Evolutionary conservation across 2,797 vertebrate species (phyloP).

Genomic region (Malurus splendens): DNA sequence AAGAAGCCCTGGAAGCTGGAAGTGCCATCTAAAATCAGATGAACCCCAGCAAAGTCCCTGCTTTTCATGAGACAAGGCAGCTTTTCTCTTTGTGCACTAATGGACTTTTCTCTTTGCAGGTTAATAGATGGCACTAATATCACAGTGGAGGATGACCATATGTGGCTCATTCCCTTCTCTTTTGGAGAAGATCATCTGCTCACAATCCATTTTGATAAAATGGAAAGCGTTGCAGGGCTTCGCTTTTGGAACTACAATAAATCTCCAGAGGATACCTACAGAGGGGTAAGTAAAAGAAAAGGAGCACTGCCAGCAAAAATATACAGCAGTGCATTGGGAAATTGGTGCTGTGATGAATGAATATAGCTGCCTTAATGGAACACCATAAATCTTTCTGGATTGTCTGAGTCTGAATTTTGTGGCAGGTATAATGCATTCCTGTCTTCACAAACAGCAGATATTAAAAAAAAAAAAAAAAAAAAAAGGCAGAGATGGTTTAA

Average conservation of each 20-base stretch:
- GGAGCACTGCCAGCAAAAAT: conserved; percentile 57
- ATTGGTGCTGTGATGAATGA: conserved; percentile 66
- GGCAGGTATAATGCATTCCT: conserved; percentile 29
- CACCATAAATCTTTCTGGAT: conserved; percentile 68
- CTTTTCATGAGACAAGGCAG: not conserved
- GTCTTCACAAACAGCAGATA: conserved; percentile 39
- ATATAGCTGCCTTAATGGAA: conserved; percentile 57
- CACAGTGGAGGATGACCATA: conserved; percentile 88
- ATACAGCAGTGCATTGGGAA: conserved; percentile 54
- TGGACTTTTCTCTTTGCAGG: conserved; percentile 68
- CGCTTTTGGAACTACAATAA: conserved; percentile 99
- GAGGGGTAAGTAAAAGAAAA: conserved; percentile 85
- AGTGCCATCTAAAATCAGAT: not conserved
- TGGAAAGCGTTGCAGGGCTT: conserved; percentile 84
- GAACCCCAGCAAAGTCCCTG: not conserved
- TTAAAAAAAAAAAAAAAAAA: not conserved
- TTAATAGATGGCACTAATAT: conserved; percentile 90
- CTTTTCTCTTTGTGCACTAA: conserved; percentile 15
- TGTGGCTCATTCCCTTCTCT: conserved; percentile 95
- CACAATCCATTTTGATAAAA: conserved; percentile 77
- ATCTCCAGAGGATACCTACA: conserved; percentile 93
- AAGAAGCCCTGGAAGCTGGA: not conserved
- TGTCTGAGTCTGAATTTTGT: conserved; percentile 50
- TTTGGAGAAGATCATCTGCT: conserved; percentile 82
- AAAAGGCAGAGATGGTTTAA: not conserved